These are phyloP conservation scores for Eilema depressum DNA, from an alignment of 2,888 invertebrate species.

Conservation along the genomic window DNA sequence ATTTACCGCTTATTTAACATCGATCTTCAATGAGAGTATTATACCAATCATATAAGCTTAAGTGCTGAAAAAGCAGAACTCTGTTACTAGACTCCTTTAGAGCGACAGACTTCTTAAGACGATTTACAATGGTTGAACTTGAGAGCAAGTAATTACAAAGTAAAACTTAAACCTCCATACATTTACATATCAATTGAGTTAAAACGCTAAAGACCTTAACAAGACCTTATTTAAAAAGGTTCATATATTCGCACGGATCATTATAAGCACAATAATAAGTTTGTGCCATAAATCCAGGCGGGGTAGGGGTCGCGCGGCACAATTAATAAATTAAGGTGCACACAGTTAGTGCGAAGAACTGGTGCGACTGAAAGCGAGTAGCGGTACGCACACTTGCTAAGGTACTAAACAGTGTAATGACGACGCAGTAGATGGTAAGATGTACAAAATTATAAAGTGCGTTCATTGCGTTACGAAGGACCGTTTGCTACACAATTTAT, in stretches of 20 bases:
- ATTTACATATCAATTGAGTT: slow-evolving; percentile 1
- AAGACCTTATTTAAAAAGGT: slow-evolving; percentile 43
- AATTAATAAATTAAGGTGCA: slow-evolving; percentile 79
- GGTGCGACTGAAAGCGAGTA: slow-evolving; percentile 21
- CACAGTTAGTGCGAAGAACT: slow-evolving; percentile 27
- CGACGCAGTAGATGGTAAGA: too few relatives aligned
- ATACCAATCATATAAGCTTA: too few relatives aligned
- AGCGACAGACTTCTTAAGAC: too few relatives aligned
- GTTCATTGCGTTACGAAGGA: too few relatives aligned
- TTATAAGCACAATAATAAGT: slow-evolving; percentile 60
- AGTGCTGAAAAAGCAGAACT: too few relatives aligned
- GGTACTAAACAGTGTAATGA: too few relatives aligned
- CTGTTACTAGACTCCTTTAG: too few relatives aligned
- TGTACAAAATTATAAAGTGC: too few relatives aligned
- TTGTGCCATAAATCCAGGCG: slow-evolving; percentile 67
- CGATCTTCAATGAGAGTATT: too few relatives aligned
- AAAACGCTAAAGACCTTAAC: slow-evolving; percentile 37
- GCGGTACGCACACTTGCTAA: not conserved
- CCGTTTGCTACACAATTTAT: too few relatives aligned
- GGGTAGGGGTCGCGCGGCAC: slow-evolving; percentile 68
- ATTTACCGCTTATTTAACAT: too few relatives aligned
- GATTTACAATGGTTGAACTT: not conserved
- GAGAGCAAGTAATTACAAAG: not conserved
- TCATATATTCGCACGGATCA: slow-evolving; percentile 51
- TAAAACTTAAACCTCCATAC: not conserved